These are phyloP conservation scores for Apotomis turbidana DNA, from an alignment of 2,888 invertebrate genomes.

Conservation along the genomic window DNA sequence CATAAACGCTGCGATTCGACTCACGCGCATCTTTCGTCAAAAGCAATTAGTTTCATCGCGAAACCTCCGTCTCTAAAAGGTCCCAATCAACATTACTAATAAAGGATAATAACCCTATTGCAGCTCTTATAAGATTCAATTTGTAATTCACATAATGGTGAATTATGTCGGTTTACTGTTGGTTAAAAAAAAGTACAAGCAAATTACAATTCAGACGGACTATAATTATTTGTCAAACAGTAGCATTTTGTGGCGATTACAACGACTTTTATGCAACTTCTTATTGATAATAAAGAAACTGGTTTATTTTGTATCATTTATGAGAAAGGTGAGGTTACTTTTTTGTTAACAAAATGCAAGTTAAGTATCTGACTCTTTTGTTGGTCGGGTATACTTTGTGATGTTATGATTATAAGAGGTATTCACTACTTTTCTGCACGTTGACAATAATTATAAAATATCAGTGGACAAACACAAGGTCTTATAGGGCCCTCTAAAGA, in stretches of 20 bases:
- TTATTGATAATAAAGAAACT: constrained; percentile 9
- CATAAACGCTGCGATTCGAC: background rate
- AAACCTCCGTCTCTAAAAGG: background rate
- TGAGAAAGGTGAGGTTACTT: background rate
- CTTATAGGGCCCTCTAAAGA: no score
- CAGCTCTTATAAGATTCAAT: background rate
- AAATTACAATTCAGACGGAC: constrained; percentile 5
- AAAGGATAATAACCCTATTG: background rate
- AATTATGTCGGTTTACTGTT: background rate
- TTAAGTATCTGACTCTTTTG: no score
- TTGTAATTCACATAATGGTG: background rate
- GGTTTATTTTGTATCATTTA: background rate
- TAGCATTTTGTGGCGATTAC: constrained; percentile 35
- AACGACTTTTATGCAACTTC: constrained; percentile 23
- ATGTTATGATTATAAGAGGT: no score
- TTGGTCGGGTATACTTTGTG: no score
- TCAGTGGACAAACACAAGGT: no score
- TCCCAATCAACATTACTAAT: background rate
- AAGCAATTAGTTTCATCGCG: constrained; percentile 11
- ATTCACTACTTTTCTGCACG: no score
- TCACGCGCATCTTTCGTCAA: constrained; percentile 21
- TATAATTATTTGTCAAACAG: constrained; percentile 14
- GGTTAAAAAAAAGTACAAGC: background rate
- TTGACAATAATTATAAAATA: no score
- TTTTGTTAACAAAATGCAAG: no score